Base-by-base conservation (phyloP, 2,888 invertebrate species). In the Trissolcus japonicus region DNA sequence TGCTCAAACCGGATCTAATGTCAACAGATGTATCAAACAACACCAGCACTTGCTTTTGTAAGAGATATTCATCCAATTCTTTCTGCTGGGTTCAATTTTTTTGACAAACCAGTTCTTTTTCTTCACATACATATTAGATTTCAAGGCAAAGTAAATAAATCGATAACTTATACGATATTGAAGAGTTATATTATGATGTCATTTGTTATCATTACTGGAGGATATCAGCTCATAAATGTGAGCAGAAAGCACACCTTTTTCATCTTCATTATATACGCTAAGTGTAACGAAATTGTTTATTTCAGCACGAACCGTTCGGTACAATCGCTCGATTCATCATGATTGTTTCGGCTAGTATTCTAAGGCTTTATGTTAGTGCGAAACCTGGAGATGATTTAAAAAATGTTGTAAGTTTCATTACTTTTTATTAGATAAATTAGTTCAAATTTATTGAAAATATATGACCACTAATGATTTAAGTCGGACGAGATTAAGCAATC, bases 401-500 rank as follows among this genome's bases (percentile, higher is more conserved):
- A 46, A 16, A 16, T 16, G 14, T 46, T 1, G 46, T 46, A 46
- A 46, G 16, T 46, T 46, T 14, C n/a, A 9, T 46, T 46, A 43
- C 11, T n/a, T n/a, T n/a, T n/a, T n/a, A n/a, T n/a, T n/a, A n/a
- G n/a, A n/a, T n/a, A n/a, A n/a, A 43, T 46, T 46, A 1, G 1
- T 6, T 46, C 46, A 14, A 46, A 43, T 43, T 43, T 14, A 43
- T 43, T 43, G 1, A 2, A 43, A 14, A 13, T 43, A 43, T 43
- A 1, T 13, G 6, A 7, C 9, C 41, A 41, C 41, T 9, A 3
- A 41, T 46, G n/a, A 14, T 16, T 46, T n/a, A 9, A 60, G 60
- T 50, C 48, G 13, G 4, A 16, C 25, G 4, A 57, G 4, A 50
- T 66, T 6, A 25, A 17, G 21, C 40, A 21, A 13, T 66, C 57